These are phyloP conservation scores for Canis aureus DNA, from an alignment of 2,113 vertebrate genomes.

Conservation along the genomic window DNA sequence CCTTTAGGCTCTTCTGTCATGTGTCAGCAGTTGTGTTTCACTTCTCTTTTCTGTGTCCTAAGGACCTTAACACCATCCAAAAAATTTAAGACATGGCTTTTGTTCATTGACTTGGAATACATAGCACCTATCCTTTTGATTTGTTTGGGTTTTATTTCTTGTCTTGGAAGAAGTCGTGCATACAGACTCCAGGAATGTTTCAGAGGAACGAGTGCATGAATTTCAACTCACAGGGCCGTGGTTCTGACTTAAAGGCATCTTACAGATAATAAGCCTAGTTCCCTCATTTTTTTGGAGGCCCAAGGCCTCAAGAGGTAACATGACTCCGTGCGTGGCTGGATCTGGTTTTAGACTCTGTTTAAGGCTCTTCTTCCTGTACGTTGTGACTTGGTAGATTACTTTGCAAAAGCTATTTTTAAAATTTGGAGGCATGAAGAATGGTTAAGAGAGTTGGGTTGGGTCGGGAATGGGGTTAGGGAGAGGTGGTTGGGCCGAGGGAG, in stretches of 20 bases:
- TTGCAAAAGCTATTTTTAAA: not conserved
- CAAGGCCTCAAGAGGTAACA: not conserved
- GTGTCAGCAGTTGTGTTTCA: not conserved
- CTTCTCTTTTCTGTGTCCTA: not conserved
- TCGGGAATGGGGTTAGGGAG: not conserved
- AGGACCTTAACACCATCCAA: not conserved
- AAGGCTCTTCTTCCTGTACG: not conserved
- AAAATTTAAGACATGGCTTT: constrained; percentile 13
- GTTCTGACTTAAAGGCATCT: not conserved
- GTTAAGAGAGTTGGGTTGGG: not conserved
- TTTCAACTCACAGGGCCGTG: not conserved
- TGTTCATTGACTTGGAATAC: not conserved
- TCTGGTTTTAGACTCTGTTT: not conserved
- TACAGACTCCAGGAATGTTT: not conserved
- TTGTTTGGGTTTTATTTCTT: constrained; percentile 1
- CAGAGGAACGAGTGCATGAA: not conserved
- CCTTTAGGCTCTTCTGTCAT: not conserved
- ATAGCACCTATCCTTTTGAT: not conserved
- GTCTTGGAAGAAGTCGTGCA: not conserved
- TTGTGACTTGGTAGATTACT: not conserved
- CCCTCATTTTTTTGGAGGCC: not conserved
- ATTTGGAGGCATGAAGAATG: not conserved
- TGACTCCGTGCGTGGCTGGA: not conserved
- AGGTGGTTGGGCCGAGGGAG: not conserved
- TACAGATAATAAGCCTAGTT: not conserved